phyloP scores from a whole-genome alignment of 2,888 invertebrate genomes.

The Archips xylosteana region DNA sequence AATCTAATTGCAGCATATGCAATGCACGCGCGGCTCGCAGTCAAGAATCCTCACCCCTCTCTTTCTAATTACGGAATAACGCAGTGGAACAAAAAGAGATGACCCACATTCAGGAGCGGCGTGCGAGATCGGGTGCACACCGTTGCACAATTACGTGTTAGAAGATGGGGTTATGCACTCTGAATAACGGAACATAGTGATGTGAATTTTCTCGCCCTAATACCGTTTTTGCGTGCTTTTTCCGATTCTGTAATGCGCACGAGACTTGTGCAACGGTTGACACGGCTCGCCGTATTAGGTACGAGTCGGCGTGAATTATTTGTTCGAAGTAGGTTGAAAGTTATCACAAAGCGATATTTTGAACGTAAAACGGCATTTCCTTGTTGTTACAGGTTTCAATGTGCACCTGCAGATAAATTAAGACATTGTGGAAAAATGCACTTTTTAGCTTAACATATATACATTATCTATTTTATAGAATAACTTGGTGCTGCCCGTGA shows the following conservation, averaged over 20 bases:
- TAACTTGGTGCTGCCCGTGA: no score
- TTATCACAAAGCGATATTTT: not conserved
- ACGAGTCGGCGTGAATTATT: constrained; percentile 31
- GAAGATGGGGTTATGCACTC: constrained; percentile 80
- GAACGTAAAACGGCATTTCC: not conserved
- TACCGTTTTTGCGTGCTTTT: constrained; percentile 77
- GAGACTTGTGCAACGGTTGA: constrained; percentile 71
- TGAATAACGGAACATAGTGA: constrained; percentile 78
- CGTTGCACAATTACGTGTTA: constrained; percentile 84
- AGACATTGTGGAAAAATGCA: no score
- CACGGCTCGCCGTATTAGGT: constrained; percentile 46
- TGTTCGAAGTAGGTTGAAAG: constrained; percentile 25
- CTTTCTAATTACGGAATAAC: constrained; percentile 83
- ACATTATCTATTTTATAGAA: no score
- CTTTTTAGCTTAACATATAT: no score
- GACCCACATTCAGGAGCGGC: constrained; percentile 84
- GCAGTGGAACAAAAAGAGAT: constrained; percentile 85
- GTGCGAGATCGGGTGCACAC: constrained; percentile 82
- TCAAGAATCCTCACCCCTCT: constrained; percentile 66
- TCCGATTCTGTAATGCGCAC: constrained; percentile 69
- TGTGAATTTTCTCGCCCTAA: constrained; percentile 85
- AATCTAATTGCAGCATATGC: constrained; percentile 33
- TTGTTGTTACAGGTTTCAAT: not conserved
- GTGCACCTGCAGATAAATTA: not conserved
- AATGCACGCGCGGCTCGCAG: constrained; percentile 50